These are phyloP conservation scores for Papilio helenus DNA, from an alignment of 1,140 invertebrate species.

Conservation along the genomic window DNA sequence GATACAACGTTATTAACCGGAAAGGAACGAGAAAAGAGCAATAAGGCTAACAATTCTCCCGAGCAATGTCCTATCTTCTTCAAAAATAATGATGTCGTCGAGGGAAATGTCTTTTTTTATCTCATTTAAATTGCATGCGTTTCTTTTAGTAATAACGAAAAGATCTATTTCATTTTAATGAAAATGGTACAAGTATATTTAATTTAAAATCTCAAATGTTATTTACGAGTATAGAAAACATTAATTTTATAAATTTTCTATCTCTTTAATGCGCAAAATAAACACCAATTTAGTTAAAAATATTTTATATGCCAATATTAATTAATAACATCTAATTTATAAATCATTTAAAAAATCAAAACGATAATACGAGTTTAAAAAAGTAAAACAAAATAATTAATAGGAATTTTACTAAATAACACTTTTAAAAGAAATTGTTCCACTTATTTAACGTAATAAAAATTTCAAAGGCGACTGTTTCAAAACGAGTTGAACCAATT, in stretches of 20 bases:
- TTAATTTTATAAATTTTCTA: too few relatives aligned
- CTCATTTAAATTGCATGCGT: background rate
- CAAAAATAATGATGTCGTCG: conserved; percentile 16
- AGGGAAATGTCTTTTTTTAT: background rate
- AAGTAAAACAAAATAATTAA: background rate
- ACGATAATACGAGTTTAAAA: too few relatives aligned
- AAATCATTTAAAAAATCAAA: too few relatives aligned
- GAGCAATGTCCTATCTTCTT: background rate
- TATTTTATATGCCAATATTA: too few relatives aligned
- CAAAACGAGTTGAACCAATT: background rate
- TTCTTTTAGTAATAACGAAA: background rate
- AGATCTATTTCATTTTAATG: background rate
- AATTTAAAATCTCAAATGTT: too few relatives aligned
- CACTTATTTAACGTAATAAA: background rate
- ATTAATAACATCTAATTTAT: too few relatives aligned
- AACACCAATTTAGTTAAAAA: too few relatives aligned
- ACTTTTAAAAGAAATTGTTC: too few relatives aligned
- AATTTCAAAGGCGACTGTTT: background rate
- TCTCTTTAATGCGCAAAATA: background rate
- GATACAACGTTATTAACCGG: background rate
- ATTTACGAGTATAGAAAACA: too few relatives aligned
- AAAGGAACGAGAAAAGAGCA: background rate
- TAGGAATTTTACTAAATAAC: too few relatives aligned
- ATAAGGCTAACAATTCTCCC: conserved; percentile 1
- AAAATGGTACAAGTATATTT: background rate